Evolutionary conservation across 2,113 vertebrate species (phyloP).

Genomic region (Eidolon helvum): DNA sequence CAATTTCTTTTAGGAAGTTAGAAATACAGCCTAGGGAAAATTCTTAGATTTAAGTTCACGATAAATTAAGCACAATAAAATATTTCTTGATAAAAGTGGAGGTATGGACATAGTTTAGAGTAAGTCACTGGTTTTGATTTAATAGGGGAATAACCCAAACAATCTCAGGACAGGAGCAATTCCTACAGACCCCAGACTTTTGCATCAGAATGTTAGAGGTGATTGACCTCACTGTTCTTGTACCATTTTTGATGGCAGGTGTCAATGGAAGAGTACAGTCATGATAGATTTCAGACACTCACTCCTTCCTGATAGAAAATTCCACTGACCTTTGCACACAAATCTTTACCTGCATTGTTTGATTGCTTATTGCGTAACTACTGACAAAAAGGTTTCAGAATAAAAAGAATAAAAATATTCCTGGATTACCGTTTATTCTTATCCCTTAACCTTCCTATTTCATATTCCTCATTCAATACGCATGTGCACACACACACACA

Average conservation of each 20-base stretch:
- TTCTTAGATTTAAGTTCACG: constrained; percentile 31
- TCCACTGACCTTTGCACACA: background rate
- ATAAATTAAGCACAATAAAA: constrained; percentile 48
- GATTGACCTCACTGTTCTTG: fast-evolving
- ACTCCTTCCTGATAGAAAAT: background rate
- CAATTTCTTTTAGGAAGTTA: constrained; percentile 27
- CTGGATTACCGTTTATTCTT: background rate
- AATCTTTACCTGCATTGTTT: background rate
- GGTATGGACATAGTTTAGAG: background rate
- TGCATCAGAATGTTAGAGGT: background rate
- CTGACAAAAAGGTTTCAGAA: background rate
- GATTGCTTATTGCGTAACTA: background rate
- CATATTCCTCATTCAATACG: background rate
- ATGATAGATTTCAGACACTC: background rate
- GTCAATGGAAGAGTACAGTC: background rate
- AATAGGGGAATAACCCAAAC: background rate
- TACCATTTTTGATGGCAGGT: background rate
- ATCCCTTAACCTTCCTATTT: background rate
- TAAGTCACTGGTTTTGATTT: background rate
- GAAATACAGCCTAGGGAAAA: constrained; percentile 47
- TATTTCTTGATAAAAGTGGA: constrained; percentile 44
- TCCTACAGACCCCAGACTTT: background rate
- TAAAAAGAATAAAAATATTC: background rate
- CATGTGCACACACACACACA: fast-evolving
- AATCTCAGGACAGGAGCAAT: background rate